phyloP scores from a whole-genome alignment of 1,140 invertebrate genomes.

The Aphelinus atriplicis region DNA sequence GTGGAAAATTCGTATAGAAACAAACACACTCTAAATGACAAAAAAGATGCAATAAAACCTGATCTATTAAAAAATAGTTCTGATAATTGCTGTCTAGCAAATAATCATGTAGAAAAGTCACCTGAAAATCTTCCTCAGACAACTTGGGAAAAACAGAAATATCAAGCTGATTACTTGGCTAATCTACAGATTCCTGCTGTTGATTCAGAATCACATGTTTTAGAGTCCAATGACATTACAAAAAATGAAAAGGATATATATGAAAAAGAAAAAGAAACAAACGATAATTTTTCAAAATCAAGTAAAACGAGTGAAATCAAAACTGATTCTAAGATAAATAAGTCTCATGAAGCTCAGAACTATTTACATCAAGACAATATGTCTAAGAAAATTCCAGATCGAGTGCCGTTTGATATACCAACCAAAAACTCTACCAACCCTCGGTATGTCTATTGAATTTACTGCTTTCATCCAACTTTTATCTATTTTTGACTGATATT shows the following conservation, averaged over 20 bases:
- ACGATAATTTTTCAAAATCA: constrained; percentile 48
- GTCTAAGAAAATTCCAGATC: too few relatives aligned
- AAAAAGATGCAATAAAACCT: neutral
- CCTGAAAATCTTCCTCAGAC: constrained; percentile 51
- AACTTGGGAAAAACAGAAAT: constrained; percentile 62
- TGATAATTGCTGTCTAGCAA: neutral
- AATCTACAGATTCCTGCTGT: constrained; percentile 23
- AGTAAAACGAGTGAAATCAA: constrained; percentile 55
- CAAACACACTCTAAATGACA: neutral
- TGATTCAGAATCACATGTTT: neutral
- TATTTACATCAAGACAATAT: too few relatives aligned
- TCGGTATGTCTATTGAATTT: too few relatives aligned
- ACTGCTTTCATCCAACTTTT: too few relatives aligned
- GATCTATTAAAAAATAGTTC: neutral
- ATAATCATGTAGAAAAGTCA: constrained; percentile 22
- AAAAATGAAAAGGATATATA: neutral
- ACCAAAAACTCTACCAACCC: too few relatives aligned
- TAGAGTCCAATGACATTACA: neutral
- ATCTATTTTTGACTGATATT: too few relatives aligned
- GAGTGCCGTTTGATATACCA: too few relatives aligned
- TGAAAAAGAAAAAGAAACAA: neutral
- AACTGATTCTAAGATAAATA: constrained; percentile 19
- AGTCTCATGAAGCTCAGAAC: too few relatives aligned
- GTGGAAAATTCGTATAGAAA: too few relatives aligned
- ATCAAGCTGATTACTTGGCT: constrained; percentile 58